Evolutionary conservation across 2,113 vertebrate genomes (phyloP).

Genomic region (Sander vitreus): DNA sequence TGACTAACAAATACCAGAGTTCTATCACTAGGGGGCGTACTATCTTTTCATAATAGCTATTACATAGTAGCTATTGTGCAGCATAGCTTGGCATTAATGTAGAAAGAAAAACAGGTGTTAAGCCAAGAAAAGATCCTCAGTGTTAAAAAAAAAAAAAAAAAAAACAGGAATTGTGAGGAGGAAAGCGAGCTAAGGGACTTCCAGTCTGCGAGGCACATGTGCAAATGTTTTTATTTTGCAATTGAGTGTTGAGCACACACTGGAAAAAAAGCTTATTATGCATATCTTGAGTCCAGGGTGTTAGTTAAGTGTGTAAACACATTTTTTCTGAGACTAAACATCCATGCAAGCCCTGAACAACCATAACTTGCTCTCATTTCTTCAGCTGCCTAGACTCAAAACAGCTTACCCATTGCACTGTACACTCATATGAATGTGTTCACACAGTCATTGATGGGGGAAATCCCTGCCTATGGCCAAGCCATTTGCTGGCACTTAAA

Average conservation of each 20-base stretch:
- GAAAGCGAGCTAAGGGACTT: conserved; percentile 25
- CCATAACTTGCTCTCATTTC: neutral
- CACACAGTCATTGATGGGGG: conserved; percentile 20
- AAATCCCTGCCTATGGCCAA: conserved; percentile 32
- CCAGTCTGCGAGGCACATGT: conserved; percentile 36
- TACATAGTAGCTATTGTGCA: conserved; percentile 6
- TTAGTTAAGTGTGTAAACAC: conserved; percentile 26
- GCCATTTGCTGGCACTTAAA: conserved; percentile 24
- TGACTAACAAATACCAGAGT: neutral
- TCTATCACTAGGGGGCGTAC: conserved; percentile 57
- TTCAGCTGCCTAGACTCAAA: neutral
- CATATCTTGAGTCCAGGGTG: conserved; percentile 15
- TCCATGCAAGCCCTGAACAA: conserved; percentile 3
- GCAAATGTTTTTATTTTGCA: conserved; percentile 52
- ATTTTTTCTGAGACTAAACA: conserved; percentile 29
- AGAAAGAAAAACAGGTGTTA: conserved; percentile 16
- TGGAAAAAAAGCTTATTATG: conserved; percentile 22
- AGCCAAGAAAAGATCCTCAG: conserved; percentile 48
- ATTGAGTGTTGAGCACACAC: conserved; percentile 8
- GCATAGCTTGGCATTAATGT: conserved; percentile 25
- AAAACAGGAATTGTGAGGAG: conserved; percentile 26
- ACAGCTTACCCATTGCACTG: neutral
- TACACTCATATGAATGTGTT: conserved; percentile 3
- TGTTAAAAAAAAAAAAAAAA: neutral
- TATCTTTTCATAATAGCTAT: conserved; percentile 21